Conservation (phyloP, 2,113 vertebrate species). For the Proteles cristata region DNA sequence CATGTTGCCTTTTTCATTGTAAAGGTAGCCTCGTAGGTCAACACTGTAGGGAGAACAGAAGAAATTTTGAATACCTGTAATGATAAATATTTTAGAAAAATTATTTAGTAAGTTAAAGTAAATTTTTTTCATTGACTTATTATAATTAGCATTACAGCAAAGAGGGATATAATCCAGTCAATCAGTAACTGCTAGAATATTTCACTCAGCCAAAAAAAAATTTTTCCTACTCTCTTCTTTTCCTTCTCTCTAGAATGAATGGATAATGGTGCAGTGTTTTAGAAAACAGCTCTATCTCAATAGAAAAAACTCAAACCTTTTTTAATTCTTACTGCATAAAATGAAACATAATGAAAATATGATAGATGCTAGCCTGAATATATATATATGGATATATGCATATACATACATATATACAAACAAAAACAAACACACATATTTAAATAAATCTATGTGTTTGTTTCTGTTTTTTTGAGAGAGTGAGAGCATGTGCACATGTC, state of each 20-base stretch:
- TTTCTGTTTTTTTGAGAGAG: no score
- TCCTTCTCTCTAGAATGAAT: neutral
- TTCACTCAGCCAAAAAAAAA: neutral
- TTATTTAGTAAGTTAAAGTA: neutral
- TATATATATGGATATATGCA: no score
- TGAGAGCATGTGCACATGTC: no score
- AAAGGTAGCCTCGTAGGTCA: neutral
- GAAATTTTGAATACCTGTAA: neutral
- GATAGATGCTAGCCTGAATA: neutral
- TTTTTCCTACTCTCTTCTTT: neutral
- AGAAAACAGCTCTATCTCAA: neutral
- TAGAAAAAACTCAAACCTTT: neutral
- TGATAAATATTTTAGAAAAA: slow-evolving; percentile 18
- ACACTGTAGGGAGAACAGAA: neutral
- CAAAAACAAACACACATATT: no score
- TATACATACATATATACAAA: no score
- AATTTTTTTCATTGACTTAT: neutral
- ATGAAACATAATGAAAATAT: neutral
- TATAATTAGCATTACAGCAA: neutral
- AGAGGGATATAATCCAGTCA: neutral
- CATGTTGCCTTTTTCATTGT: neutral
- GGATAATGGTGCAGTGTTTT: neutral
- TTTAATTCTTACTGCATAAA: neutral
- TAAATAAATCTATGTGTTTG: no score
- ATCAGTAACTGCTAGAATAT: neutral